Base-by-base conservation (phyloP, 2,113 vertebrate species). In the Chlorocebus sabaeus region DNA sequence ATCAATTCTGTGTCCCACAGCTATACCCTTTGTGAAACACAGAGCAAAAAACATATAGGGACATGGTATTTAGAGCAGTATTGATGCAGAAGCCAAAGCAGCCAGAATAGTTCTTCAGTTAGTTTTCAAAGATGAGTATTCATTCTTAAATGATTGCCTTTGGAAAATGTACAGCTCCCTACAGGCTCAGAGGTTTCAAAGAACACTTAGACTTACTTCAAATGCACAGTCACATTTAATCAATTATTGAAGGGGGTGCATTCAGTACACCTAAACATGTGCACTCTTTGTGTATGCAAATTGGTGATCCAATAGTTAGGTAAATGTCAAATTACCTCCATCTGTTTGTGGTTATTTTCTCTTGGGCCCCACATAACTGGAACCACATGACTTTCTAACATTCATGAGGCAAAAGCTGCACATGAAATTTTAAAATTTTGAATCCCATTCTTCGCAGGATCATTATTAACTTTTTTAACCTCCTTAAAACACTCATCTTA, bases 61-160 rank as follows among this genome's bases (percentile, higher is more conserved):
- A 27, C 35, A 82, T 88, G 76, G 64, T 72, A 61, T 96, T 81
- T 32, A 50, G 20, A 57, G 76, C 61, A 83, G 18, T 90, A 85
- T 95, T 98, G 79, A 40, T 25, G 35, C 17, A 43, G 32, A 2
- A 90, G 70, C 30, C 38, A 76, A 30, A 48, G 50, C 84, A 82
- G 88, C 55, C 78, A 52, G 64, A 89, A 17, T 67, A 61, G 48
- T 89, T 93, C n/a, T 35, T 82, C 85, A 50, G 89, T 85, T 68
- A 40, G 93, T 52, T 86, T 89, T 91, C 73, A 38, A 67, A 90
- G 89, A 86, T 93, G 70, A 95, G 92, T 89, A 90, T 92, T 97
- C 95, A 88, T 81, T 96, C 83, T 64, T 64, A 92, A 72, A 81
- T 25, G 35, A 48, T 27, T 86, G 70, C 43, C 78, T 91, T 68